A percentile compares a stretch with the other conserved stretches of the same genome.
Conservation (phyloP, 2,113 vertebrate genomes). For the Opisthocomus hoazin region DNA sequence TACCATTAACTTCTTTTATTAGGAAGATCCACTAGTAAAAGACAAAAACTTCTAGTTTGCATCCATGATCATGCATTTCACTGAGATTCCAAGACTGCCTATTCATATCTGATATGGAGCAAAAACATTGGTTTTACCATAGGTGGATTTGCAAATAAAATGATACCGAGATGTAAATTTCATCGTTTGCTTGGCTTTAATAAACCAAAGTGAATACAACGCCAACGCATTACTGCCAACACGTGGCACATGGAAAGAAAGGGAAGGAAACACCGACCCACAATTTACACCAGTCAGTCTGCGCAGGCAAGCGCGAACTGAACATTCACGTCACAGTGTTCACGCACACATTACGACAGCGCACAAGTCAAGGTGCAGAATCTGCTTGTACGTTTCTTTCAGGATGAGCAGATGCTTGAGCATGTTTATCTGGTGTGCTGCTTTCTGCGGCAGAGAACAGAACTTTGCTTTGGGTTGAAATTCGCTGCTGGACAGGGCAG, state of each 20-base stretch:
- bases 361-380: accelerated
- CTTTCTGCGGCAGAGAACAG: not conserved
- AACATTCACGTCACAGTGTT: not conserved
- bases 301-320: not conserved
- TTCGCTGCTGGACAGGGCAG: no score
- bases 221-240: not conserved
- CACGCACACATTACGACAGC: accelerated
- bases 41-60: not conserved
- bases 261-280: not conserved
- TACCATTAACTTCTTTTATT: accelerated
- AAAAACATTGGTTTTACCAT: not conserved
- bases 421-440: accelerated
- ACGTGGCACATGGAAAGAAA: accelerated
- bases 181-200: not conserved
- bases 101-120: not conserved
- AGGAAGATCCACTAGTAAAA: not conserved
- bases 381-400: not conserved
- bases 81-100: not conserved
- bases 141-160: not conserved
- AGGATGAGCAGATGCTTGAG: not conserved
- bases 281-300: not conserved
- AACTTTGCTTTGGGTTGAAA: not conserved
- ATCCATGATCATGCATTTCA: not conserved
- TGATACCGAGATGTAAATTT: accelerated
- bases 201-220: not conserved